Evolutionary conservation across 1,140 invertebrate genomes (phyloP), one percentile per base, ranked within the genome.

Genomic region (Platyscapa corneri): DNA sequence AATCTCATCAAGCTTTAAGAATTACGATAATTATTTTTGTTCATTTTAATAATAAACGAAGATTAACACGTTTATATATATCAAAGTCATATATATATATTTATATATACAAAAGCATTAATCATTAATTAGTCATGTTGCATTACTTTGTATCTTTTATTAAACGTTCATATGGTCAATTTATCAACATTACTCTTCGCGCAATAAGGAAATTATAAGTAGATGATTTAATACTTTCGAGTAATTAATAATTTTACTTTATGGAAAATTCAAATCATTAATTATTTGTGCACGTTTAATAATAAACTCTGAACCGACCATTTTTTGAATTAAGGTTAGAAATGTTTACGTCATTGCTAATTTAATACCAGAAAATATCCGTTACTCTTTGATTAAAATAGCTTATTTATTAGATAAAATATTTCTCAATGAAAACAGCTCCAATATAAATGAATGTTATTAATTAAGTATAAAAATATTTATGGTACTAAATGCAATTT

Each of bases 321-420:
- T 37, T 70, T 37, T 70, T 37, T n/a, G 37, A 70, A 70, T 70
- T 70, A 70, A 70, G 67, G 32, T 70, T 70, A 70, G 67, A 37
- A 70, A 70, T 70, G 67, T 34, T 70, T 70, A 70, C 67, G 34
- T 70, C 67, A 70, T 20, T 70, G 20, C 67, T 70, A 70, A 70
- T 70, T 37, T 70, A 37, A 70, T 70, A 37, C 18, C 34, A 39
- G 32, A 70, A 67, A 70, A 70, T 37, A 32, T 70, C 34, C 67
- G 20, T 70, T 70, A 70, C 34, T 37, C 67, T 37, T 70, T 30
- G 67, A 70, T 70, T 70, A 70, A 70, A 20, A 37, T 70, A 37
- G 67, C 34, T 70, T 37, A 70, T 70, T 70, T 39, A 0, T 37
- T 0, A 70, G 37, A 34, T 37, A 37, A 70, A 34, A 16, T 70